Evolutionary conservation across 2,113 vertebrate species (phyloP), one percentile per base, ranked within the genome.

Genomic region (Tupaia tana): DNA sequence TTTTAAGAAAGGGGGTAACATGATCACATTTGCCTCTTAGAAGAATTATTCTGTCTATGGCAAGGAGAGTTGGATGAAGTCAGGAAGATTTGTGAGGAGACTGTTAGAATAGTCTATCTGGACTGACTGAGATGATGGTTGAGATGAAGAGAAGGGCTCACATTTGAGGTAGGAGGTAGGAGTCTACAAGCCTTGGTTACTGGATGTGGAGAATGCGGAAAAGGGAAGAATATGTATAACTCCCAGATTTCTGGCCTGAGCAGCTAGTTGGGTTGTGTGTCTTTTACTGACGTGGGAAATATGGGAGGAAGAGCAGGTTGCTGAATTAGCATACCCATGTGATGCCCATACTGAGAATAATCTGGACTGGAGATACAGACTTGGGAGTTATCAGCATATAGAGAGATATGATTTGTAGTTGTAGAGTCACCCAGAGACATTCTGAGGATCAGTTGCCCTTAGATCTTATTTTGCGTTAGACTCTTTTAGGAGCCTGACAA

Each of bases 361-460:
- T 56, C 20, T 86, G 18, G 31, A 70, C 12, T 58, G n/a, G 70
- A 91, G n/a, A 67, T 82, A 67, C 0, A 71, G 19, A 70, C 91
- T 77, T 80, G 25, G 34, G 14, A 71, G 63, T 79, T 90, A 71
- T 52, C 18, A 79, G 63, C 20, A 61, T 75, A 91, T 82, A 31
- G 54, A 83, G 27, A 85, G 27, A 83, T 77, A 78, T 74, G 27
- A 90, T 90, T 95, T 94, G n/a, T 95, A 86, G 18, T 95, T 66
- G 27, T 64, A 5, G 64, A 5, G 54, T 80, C 20, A 59, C 69
- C 19, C 9, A 80, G 43, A 86, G 14, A 34, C 7, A 89, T 11
- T 77, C 79, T 78, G 63, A 80, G 18, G 43, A 81, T 81, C 58
- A 63, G 7, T 94, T 94, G 63, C 29, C 66, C 59, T 90, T 90